Conservation (phyloP, 2,113 vertebrate species). For the Oryzias curvinotus region DNA sequence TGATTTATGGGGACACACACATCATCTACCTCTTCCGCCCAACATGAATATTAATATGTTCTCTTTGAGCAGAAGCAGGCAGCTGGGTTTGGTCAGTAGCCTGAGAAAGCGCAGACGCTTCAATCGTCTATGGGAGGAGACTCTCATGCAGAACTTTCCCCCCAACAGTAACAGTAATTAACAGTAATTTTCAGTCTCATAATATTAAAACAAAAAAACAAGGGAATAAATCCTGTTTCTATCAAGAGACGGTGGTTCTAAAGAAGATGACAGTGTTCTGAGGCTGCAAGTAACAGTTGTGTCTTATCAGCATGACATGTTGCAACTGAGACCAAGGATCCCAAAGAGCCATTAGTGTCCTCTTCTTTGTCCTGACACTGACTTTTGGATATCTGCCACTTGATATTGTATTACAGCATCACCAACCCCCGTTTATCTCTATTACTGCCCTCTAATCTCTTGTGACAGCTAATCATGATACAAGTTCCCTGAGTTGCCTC, state of each 20-base stretch:
- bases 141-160: background rate
- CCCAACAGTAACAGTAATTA: no score
- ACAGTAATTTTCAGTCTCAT: background rate
- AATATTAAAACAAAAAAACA: conserved; percentile 9
- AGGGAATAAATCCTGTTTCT: conserved; percentile 28
- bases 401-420: conserved; percentile 65
- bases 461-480: conserved; percentile 63
- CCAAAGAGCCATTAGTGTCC: conserved; percentile 63
- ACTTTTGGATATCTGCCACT: conserved; percentile 66
- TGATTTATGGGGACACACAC: conserved; percentile 30
- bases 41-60: conserved; percentile 26
- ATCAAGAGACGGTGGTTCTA: conserved; percentile 1
- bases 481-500: conserved; percentile 46
- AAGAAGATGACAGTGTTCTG: conserved; percentile 9
- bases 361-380: conserved; percentile 60
- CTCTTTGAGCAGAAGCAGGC: background rate
- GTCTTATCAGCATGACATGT: conserved; percentile 48
- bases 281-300: conserved; percentile 23
- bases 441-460: conserved; percentile 65
- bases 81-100: conserved; percentile 4
- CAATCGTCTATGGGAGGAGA: background rate
- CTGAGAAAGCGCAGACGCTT: conserved; percentile 4
- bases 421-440: conserved; percentile 63
- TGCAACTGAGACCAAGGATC: conserved; percentile 39
- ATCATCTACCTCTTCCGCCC: conserved; percentile 28